Evolutionary conservation across 2,888 invertebrate genomes (phyloP).

Genomic region (Drosophila multiciliata): DNA sequence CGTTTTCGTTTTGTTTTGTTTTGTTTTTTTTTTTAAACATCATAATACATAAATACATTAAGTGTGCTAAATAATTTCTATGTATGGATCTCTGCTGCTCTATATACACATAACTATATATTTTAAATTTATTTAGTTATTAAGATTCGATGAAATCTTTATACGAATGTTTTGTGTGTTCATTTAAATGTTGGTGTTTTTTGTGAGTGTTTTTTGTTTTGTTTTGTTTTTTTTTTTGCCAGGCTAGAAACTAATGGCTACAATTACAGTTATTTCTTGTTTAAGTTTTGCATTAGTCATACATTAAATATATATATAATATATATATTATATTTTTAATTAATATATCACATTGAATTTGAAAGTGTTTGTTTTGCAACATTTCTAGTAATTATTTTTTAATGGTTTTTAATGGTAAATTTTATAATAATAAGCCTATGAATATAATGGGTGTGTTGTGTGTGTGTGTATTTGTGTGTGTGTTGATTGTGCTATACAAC

Average conservation of each 20-base stretch:
- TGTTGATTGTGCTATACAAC: constrained; percentile 56
- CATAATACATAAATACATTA: constrained; percentile 77
- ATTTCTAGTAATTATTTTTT: constrained; percentile 69
- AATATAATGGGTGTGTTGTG: constrained; percentile 42
- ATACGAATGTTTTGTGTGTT: constrained; percentile 62
- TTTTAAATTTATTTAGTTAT: constrained; percentile 49
- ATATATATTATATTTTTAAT: constrained; percentile 55
- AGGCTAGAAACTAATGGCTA: constrained; percentile 65
- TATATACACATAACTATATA: constrained; percentile 57
- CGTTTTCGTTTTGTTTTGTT: constrained; percentile 20
- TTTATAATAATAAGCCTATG: constrained; percentile 62
- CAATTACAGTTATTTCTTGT: constrained; percentile 53
- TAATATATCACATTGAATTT: constrained; percentile 78
- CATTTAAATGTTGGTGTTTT: constrained; percentile 1
- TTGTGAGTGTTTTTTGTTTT: constrained; percentile 20
- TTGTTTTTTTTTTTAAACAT: constrained; percentile 32
- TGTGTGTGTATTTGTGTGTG: constrained; percentile 34
- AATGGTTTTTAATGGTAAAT: constrained; percentile 40
- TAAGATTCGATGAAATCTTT: constrained; percentile 53
- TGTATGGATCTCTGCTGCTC: constrained; percentile 30
- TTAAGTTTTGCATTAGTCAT: constrained; percentile 13
- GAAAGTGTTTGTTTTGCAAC: constrained; percentile 75
- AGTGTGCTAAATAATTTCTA: constrained; percentile 71
- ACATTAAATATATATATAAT: constrained; percentile 37
- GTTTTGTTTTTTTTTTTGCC: constrained; percentile 45